These are phyloP conservation scores for Morpho deidamia DNA, from an alignment of 2,888 invertebrate species.

Conservation along the genomic window DNA sequence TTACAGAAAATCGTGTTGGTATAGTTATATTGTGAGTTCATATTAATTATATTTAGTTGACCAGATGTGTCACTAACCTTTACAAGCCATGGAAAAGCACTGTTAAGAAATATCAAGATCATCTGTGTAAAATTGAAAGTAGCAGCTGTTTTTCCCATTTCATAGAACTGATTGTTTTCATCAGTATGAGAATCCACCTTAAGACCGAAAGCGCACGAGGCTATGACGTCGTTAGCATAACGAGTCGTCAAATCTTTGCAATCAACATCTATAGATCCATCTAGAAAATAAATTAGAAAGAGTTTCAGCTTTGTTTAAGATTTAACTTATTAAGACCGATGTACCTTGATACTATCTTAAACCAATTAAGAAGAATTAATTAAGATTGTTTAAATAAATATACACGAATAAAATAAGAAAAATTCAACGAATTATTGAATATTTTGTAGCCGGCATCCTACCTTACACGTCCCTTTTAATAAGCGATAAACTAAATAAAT, in stretches of 20 bases:
- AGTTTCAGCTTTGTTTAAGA: too few relatives aligned
- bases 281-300: slow-evolving; percentile 20
- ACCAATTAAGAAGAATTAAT: too few relatives aligned
- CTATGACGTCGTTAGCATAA: slow-evolving; percentile 72
- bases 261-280: slow-evolving; percentile 42
- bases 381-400: too few relatives aligned
- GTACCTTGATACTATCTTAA: too few relatives aligned
- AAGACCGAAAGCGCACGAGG: slow-evolving; percentile 68
- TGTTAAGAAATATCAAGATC: slow-evolving; percentile 30
- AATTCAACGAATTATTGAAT: too few relatives aligned
- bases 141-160: slow-evolving; percentile 61
- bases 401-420: too few relatives aligned
- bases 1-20: too few relatives aligned
- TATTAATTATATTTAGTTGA: background rate
- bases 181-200: slow-evolving; percentile 73
- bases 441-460: too few relatives aligned
- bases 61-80: slow-evolving; percentile 11
- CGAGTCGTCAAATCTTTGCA: slow-evolving; percentile 59
- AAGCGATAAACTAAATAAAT: background rate
- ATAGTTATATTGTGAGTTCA: too few relatives aligned
- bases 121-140: slow-evolving; percentile 39
- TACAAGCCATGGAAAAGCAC: slow-evolving; percentile 21
- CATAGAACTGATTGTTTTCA: slow-evolving; percentile 72
- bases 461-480: too few relatives aligned
- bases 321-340: too few relatives aligned